Evolutionary conservation across 2,888 invertebrate genomes (phyloP).

Genomic region (Scaptomyza polygonia): DNA sequence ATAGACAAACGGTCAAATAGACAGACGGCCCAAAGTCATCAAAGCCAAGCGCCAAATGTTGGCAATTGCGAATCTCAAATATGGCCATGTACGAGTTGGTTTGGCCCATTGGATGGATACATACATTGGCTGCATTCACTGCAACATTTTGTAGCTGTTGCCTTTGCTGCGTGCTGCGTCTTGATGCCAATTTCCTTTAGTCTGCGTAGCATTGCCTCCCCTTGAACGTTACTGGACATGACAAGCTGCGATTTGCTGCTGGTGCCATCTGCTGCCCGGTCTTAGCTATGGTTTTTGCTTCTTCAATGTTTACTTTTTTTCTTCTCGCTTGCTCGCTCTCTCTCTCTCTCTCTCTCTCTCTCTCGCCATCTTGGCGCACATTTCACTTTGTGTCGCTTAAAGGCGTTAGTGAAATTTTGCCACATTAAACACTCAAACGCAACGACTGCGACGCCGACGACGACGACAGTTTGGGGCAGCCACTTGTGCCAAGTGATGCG

Average conservation of each 20-base stretch:
- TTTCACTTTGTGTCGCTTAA: constrained; percentile 68
- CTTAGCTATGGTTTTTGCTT: constrained; percentile 5
- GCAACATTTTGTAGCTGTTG: constrained; percentile 11
- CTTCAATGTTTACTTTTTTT: constrained; percentile 24
- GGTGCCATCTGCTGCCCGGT: constrained; percentile 20
- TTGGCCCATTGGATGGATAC: constrained; percentile 39
- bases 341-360: too few species aligned
- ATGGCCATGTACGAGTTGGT: constrained; percentile 63
- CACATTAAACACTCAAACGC: constrained; percentile 55
- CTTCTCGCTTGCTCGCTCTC: too few species aligned
- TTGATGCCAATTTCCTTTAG: constrained; percentile 60
- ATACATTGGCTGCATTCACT: constrained; percentile 18
- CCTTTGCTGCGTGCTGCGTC: constrained; percentile 39
- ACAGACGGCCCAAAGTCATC: constrained; percentile 60
- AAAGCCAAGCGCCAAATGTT: constrained; percentile 77
- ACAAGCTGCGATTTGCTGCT: constrained; percentile 22
- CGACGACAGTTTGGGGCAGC: constrained; percentile 35
- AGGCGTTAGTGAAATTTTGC: constrained; percentile 72
- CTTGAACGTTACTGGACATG: constrained; percentile 39
- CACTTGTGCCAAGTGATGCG: background rate
- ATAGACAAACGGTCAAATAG: constrained; percentile 12
- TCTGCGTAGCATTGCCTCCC: constrained; percentile 11
- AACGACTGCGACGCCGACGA: constrained; percentile 43
- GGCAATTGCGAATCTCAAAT: constrained; percentile 62
- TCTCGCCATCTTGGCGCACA: constrained; percentile 33